Percentiles rank a stretch among this genome's conserved stretches.
phyloP scores from a whole-genome alignment of 2,113 vertebrate genomes.

The Antechinus stuartii region DNA sequence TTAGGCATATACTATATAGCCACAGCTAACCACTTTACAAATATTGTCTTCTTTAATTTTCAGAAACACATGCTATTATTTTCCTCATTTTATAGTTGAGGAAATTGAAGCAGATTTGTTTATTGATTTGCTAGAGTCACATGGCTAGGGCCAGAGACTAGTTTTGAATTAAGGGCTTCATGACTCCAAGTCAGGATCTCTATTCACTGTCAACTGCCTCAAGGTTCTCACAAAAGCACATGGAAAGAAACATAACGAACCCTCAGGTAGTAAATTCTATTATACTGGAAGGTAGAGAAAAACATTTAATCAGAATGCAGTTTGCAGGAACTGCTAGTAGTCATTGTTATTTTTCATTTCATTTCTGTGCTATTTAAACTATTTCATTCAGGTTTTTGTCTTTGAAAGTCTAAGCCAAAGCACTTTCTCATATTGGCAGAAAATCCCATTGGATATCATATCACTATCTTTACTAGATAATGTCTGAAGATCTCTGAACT shows the following conservation, averaged over 20 bases:
- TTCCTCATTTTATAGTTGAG: background rate
- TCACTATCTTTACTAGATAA: background rate
- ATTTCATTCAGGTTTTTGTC: background rate
- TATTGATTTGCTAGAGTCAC: background rate
- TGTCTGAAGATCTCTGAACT: background rate
- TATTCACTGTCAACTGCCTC: background rate
- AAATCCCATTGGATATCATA: background rate
- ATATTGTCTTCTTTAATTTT: background rate
- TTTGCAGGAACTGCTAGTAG: background rate
- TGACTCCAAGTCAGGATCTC: background rate
- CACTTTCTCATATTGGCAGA: background rate
- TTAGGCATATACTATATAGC: background rate
- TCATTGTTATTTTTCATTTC: background rate
- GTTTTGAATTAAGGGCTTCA: background rate
- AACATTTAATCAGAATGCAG: background rate
- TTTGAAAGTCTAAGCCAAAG: background rate
- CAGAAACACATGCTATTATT: background rate
- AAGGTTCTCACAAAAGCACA: background rate
- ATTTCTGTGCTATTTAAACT: background rate
- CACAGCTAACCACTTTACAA: background rate
- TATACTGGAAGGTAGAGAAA: background rate
- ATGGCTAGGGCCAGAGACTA: background rate
- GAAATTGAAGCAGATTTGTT: background rate
- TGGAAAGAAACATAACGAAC: background rate
- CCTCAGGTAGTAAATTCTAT: background rate